phyloP scores from a whole-genome alignment of 2,113 vertebrate genomes.

The Bagarius yarrelli region DNA sequence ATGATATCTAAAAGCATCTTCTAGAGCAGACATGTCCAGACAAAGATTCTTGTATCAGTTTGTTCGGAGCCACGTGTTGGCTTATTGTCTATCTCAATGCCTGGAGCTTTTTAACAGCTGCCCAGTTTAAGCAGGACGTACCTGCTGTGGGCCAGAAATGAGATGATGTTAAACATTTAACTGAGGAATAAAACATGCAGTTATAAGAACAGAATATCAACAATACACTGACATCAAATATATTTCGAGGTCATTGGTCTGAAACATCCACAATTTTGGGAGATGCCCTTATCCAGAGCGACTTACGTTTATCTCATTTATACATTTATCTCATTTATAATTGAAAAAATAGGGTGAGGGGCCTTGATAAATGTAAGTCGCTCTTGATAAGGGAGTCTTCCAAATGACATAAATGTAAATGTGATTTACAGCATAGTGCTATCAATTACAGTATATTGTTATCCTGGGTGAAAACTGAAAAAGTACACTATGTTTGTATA shows the following conservation, averaged over 20 bases:
- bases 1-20: slow-evolving; percentile 40
- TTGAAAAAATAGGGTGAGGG: no score
- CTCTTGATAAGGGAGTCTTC: no score
- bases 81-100: slow-evolving; percentile 1
- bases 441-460: neutral
- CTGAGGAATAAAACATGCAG: neutral
- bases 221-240: neutral
- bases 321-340: no score
- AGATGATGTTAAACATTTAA: neutral
- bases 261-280: neutral
- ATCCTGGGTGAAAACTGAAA: neutral
- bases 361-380: no score
- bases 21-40: slow-evolving; percentile 45
- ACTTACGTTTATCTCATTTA: no score
- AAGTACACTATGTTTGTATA: neutral
- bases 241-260: neutral
- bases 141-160: neutral
- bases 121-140: neutral
- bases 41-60: slow-evolving; percentile 26
- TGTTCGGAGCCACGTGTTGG: slow-evolving; percentile 23
- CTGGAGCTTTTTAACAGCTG: neutral
- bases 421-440: neutral
- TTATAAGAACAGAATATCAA: neutral
- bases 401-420: no score
- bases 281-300: neutral